Conservation (phyloP, 2,113 vertebrate species). For the Megatriorchis doriae region DNA sequence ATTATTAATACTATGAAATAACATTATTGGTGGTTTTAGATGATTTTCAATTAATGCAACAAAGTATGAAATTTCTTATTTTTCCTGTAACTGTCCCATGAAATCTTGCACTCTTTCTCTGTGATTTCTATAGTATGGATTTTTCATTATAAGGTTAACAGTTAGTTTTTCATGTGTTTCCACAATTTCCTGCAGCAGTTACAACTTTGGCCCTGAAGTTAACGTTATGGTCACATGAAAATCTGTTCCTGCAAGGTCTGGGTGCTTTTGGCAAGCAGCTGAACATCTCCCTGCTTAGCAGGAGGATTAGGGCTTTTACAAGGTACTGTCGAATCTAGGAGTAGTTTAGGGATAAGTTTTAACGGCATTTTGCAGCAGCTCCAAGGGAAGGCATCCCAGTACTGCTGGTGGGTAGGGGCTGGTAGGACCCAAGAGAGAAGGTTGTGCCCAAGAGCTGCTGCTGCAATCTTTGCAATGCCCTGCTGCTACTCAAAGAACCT, state of each 20-base stretch:
- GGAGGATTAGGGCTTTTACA: not conserved
- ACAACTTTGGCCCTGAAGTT: conserved; percentile 7
- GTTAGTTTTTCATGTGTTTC: conserved; percentile 28
- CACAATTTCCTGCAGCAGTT: conserved; percentile 21
- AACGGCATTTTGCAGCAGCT: not conserved
- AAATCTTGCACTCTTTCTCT: conserved; percentile 5
- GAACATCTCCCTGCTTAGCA: not conserved
- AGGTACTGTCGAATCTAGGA: not conserved
- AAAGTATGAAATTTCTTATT: not conserved
- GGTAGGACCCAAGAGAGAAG: not conserved
- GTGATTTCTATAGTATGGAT: conserved; percentile 1
- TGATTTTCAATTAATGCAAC: conserved; percentile 39
- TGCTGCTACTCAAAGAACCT: fast-evolving
- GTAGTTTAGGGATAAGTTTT: not conserved
- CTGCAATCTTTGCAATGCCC: not conserved
- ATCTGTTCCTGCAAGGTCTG: not conserved
- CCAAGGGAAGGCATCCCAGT: not conserved
- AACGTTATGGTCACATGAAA: not conserved
- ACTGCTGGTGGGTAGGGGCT: not conserved
- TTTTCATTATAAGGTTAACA: conserved; percentile 44
- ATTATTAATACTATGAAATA: conserved; percentile 16
- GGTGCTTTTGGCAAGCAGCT: not conserved
- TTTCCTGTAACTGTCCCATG: not conserved
- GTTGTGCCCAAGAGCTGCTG: fast-evolving
- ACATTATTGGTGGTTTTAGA: conserved; percentile 3